Percentiles rank a stretch among this genome's conserved stretches.
phyloP scores from a whole-genome alignment of 2,888 invertebrate species.

The Anorthoa munda region DNA sequence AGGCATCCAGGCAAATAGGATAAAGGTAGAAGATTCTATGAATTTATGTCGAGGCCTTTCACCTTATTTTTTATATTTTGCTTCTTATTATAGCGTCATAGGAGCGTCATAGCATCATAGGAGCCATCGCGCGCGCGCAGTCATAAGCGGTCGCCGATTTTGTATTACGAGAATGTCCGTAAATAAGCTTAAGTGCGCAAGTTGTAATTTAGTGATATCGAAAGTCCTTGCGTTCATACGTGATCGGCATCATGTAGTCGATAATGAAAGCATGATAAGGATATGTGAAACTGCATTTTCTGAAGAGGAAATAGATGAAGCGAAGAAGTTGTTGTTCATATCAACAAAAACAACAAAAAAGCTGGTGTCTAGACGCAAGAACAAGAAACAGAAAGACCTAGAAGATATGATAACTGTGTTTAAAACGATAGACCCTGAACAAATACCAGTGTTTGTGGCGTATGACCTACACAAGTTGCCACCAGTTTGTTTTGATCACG shows the following conservation, averaged over 20 bases:
- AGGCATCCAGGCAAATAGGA: no score
- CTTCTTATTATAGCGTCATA: no score
- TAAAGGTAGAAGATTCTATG: no score
- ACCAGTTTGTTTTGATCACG: constrained; percentile 3
- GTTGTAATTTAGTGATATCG: background rate
- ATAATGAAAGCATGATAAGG: constrained; percentile 5
- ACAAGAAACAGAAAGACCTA: no score
- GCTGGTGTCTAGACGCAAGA: no score
- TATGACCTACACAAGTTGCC: background rate
- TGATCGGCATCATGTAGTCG: constrained; percentile 4
- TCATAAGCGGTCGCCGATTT: background rate
- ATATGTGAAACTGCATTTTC: constrained; percentile 2
- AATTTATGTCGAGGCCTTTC: no score
- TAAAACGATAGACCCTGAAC: no score
- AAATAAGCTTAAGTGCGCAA: background rate
- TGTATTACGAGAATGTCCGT: background rate
- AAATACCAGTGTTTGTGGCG: no score
- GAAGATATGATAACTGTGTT: no score
- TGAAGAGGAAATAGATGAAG: background rate
- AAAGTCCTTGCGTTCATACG: constrained; percentile 1
- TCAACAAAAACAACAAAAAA: background rate
- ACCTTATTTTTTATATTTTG: no score
- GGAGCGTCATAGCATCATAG: no score
- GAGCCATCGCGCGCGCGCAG: no score
- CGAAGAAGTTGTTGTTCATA: background rate